Base-by-base conservation (phyloP, 2,888 invertebrate genomes). In the Drosophila merina region DNA sequence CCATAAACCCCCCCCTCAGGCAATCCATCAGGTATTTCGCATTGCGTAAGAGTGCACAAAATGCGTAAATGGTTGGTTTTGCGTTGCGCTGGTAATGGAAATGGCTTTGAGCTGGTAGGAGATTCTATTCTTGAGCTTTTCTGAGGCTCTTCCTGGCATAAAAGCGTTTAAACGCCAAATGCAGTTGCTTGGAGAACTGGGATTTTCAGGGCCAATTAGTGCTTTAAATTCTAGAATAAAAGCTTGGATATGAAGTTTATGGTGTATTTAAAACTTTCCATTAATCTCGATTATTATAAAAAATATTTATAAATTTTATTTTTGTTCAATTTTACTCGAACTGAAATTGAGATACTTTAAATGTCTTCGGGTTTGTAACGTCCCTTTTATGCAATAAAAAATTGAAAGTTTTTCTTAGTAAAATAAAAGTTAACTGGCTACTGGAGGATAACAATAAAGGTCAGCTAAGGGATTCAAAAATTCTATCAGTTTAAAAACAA, bases 21-120 rank as follows among this genome's bases (percentile, higher is more conserved):
- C 26, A 52, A 54, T 44, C 42, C 38, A 48, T 28, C 57, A 50
- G 57, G 69, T 49, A 73, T 62, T 73, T 38, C 48, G 49, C 64
- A 84, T 78, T 81, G 87, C 87, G 87, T 86, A 86, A 84, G 85
- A 74, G 84, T 81, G 75, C 76, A 81, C 72, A 86, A 86, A 63
- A 74, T 81, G 74, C 78, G 76, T 84, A 81, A 79, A 67, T 72
- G 60, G 57, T 49, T 50, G 56, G 57, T 52, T 57, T 47, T 49
- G 36, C 26, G n/a, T 26, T 25, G 28, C 14, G 14, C 14, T 30
- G 42, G 20, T 1, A 20, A 20, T 45, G 49, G 45, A 5, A 25
- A 33, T 36, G 47, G 10, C 14, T 47, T 30, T 30, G 40, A n/a
- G 38, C 5, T 36, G 36, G 31, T 26, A 5, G 10, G 14, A 14